These are phyloP conservation scores for Picathartes gymnocephalus DNA, from an alignment of 2,113 vertebrate genomes.

Conservation along the genomic window DNA sequence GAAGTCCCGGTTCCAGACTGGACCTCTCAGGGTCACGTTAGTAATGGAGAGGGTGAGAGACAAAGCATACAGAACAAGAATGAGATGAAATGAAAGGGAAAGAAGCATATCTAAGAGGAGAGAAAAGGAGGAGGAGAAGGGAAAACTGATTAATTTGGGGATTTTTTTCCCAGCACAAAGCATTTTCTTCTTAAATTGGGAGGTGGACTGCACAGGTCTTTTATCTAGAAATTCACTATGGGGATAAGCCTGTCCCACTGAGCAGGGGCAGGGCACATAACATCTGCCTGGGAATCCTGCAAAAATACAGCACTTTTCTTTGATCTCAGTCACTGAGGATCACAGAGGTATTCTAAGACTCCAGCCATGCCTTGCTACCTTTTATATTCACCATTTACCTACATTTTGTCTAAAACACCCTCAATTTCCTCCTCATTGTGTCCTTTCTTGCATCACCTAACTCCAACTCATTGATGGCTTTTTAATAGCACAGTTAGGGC, in stretches of 20 bases:
- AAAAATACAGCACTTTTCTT: neutral
- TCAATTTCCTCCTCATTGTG: neutral
- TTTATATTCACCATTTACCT: neutral
- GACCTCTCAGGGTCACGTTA: neutral
- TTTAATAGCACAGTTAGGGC: constrained; percentile 52
- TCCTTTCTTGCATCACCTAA: neutral
- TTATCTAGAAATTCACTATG: neutral
- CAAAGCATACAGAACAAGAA: neutral
- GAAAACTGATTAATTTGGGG: neutral
- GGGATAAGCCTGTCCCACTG: neutral
- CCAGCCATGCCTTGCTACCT: neutral
- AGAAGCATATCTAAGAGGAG: neutral
- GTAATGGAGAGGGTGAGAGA: neutral
- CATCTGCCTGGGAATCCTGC: neutral
- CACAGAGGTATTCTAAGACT: neutral
- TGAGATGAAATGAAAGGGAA: neutral
- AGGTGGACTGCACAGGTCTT: neutral
- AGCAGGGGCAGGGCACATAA: neutral
- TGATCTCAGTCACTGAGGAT: neutral
- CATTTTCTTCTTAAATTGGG: neutral
- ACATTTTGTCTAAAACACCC: neutral
- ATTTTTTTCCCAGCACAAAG: neutral
- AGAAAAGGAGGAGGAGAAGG: neutral
- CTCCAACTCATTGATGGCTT: constrained; percentile 10
- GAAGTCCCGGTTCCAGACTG: neutral